Evolutionary conservation across 1,140 invertebrate species (phyloP), one percentile per base, ranked within the genome.

Genomic region (Idris sp.): DNA sequence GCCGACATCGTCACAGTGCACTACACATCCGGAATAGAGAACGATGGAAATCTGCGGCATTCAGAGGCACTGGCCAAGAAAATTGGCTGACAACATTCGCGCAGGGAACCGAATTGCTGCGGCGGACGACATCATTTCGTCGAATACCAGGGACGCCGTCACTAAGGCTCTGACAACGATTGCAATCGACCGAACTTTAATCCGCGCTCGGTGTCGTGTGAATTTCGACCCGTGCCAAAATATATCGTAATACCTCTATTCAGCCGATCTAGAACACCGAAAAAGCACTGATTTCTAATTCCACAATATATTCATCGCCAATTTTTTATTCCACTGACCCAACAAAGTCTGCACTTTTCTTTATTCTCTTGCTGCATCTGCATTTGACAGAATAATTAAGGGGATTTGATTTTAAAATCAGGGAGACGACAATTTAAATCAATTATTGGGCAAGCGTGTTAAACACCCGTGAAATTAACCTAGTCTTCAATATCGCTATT

Each of bases 21-120:
- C 73, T 64, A 78, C 73, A 79, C 72, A 76, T 77, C 76, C 78
- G 73, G 74, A 78, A 75, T 72, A 64, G 79, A 79, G 79, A 68
- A 79, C 77, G 78, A 87, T 87, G 85, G 83, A 87, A 87, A 88
- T 88, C 85, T 84, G 79, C 78, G 81, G 84, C 83, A 87, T 88
- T 88, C 85, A 82, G 84, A 86, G 78, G 85, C 85, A 88, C 83
- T 87, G 85, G 85, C 84, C 86, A 86, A 88, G 85, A 87, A 87
- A 88, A 87, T 88, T 88, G 86, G 79, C 85, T 86, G 86, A 88
- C 86, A 87, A 87, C 86, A 84, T 86, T 87, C 84, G 75, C 82
- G 73, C 81, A 71, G 74, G 62, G 68, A 74, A 48, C 77, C 77
- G 80, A 86, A 85, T 84, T 83, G 84, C 76, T 41, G 28, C 62